phyloP scores from a whole-genome alignment of 2,113 vertebrate species.

The Bambusicola thoracicus region DNA sequence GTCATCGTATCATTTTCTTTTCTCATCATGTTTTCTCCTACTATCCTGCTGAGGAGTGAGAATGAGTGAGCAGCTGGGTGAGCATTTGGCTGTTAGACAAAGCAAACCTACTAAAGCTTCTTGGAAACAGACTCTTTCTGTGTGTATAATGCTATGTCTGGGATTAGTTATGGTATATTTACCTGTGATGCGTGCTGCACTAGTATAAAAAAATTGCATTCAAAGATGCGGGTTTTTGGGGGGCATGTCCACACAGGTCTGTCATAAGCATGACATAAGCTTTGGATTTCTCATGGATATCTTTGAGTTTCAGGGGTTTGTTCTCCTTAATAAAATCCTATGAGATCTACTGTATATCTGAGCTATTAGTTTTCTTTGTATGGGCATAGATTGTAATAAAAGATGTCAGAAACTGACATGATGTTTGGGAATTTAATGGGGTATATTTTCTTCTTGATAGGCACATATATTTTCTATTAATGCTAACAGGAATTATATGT shows the following conservation, averaged over 20 bases:
- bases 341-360: neutral
- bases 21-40: neutral
- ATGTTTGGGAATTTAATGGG: conserved; percentile 42
- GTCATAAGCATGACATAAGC: neutral
- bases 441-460: conserved; percentile 49
- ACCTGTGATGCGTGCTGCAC: neutral
- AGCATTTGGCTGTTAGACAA: neutral
- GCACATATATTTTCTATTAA: conserved; percentile 60
- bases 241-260: neutral
- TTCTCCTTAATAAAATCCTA: neutral
- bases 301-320: neutral
- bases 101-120: accelerated
- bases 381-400: neutral
- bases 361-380: neutral
- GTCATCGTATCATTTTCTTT: neutral
- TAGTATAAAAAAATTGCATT: neutral
- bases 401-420: neutral
- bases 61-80: neutral
- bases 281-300: neutral
- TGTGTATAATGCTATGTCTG: neutral
- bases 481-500: conserved; percentile 45
- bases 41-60: neutral
- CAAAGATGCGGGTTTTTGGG: neutral
- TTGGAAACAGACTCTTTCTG: neutral
- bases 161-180: neutral